Percentiles rank a stretch among this genome's conserved stretches.
Conservation (phyloP, 2,797 vertebrate species). For the Alosa sapidissima region DNA sequence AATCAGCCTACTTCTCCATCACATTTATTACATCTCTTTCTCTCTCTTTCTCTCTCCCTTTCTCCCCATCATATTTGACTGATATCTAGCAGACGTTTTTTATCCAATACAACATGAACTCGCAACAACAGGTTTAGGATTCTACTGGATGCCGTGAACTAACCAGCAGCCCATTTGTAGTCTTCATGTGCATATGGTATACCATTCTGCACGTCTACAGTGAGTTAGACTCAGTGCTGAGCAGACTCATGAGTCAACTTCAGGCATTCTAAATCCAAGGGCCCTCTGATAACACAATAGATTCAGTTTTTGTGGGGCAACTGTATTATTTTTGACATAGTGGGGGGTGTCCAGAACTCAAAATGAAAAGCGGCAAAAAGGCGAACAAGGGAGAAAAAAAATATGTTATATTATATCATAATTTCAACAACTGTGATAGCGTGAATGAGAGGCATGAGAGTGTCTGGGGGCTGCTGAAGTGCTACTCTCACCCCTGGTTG, state of each 20-base stretch:
- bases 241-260: background rate
- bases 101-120: no score
- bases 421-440: background rate
- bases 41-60: background rate
- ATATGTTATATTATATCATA: background rate
- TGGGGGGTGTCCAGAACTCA: no score
- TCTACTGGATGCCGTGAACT: no score
- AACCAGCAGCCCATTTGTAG: background rate
- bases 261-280: background rate
- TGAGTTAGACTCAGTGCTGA: background rate
- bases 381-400: no score
- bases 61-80: no score
- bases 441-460: background rate
- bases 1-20: slow-evolving; percentile 43
- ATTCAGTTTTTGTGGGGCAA: no score
- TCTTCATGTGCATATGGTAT: background rate
- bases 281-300: no score
- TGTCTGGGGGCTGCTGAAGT: background rate
- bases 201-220: background rate
- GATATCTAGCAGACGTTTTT: no score
- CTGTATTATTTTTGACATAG: no score
- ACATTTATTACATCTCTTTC: background rate
- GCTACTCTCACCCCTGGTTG: background rate
- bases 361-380: no score
- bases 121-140: no score